Conservation (phyloP, 2,797 vertebrate genomes). For the Hyperoplus immaculatus region DNA sequence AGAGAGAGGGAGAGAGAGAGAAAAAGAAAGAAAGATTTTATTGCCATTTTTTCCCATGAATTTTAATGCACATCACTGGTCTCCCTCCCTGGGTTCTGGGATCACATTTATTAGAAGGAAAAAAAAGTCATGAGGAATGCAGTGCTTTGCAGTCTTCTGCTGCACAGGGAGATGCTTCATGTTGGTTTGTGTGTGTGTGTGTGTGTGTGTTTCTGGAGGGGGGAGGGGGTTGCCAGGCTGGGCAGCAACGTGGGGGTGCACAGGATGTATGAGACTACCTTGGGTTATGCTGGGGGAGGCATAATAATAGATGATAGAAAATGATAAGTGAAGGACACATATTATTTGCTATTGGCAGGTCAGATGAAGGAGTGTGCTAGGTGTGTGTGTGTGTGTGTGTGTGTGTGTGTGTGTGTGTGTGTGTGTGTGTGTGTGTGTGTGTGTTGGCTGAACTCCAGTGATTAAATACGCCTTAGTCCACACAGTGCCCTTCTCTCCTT, state of each 20-base stretch:
- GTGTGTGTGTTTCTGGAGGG: background rate
- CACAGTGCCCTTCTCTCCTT: slow-evolving; percentile 55
- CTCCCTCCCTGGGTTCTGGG: slow-evolving; percentile 78
- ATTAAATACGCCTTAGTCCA: slow-evolving; percentile 67
- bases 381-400: slow-evolving; percentile 44
- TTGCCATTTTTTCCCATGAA: slow-evolving; percentile 86
- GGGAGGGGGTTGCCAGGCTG: slow-evolving; percentile 17
- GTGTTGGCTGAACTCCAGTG: slow-evolving; percentile 68
- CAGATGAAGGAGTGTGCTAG: slow-evolving; percentile 67
- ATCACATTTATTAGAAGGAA: slow-evolving; percentile 83
- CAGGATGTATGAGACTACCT: slow-evolving; percentile 63
- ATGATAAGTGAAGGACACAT: slow-evolving; percentile 82
- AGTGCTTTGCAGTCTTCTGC: slow-evolving; percentile 79
- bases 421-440: slow-evolving; percentile 44
- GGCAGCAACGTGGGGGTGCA: slow-evolving; percentile 38
- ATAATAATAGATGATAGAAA: slow-evolving; percentile 78
- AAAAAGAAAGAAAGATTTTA: slow-evolving; percentile 80
- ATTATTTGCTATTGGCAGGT: slow-evolving; percentile 82
- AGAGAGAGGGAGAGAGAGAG: slow-evolving; percentile 34
- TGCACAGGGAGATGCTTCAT: slow-evolving; percentile 73
- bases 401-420: slow-evolving; percentile 38
- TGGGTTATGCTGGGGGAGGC: slow-evolving; percentile 50
- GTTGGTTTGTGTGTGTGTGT: slow-evolving; percentile 43
- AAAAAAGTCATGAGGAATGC: slow-evolving; percentile 77
- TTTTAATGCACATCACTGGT: slow-evolving; percentile 85